Evolutionary conservation across 1,140 invertebrate species (phyloP).

Genomic region (Micrasema minimum): DNA sequence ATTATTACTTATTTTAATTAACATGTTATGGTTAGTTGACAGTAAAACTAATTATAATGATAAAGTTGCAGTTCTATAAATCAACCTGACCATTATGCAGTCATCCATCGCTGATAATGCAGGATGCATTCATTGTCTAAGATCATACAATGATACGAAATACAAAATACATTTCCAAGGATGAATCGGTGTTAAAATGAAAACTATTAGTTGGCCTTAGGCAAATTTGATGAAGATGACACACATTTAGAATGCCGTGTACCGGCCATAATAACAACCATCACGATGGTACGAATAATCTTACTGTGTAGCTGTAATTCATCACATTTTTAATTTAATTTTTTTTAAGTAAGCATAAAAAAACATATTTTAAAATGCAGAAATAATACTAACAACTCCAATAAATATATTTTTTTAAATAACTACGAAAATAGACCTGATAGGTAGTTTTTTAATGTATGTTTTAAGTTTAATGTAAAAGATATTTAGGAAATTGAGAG

Average conservation of each 20-base stretch:
- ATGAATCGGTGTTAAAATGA: slow-evolving; percentile 21
- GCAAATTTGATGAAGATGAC: slow-evolving; percentile 19
- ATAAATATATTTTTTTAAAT: too few relatives aligned
- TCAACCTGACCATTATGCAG: slow-evolving; percentile 36
- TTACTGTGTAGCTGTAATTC: too few relatives aligned
- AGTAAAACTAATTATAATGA: neutral
- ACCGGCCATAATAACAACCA: too few relatives aligned
- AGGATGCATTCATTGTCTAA: slow-evolving; percentile 39
- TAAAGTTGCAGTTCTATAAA: slow-evolving; percentile 35
- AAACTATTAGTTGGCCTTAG: neutral
- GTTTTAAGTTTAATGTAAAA: too few relatives aligned
- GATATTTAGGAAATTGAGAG: too few relatives aligned
- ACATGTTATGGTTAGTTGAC: neutral
- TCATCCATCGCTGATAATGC: slow-evolving; percentile 24
- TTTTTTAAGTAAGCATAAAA: neutral
- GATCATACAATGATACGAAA: slow-evolving; percentile 26
- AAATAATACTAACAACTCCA: too few relatives aligned
- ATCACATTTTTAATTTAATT: neutral
- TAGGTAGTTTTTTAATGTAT: too few relatives aligned
- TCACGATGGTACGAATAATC: too few relatives aligned
- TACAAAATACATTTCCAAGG: slow-evolving; percentile 18
- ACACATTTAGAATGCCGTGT: neutral
- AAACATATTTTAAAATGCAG: too few relatives aligned
- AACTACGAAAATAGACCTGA: too few relatives aligned
- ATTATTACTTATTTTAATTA: too few relatives aligned